Evolutionary conservation across 2,113 vertebrate genomes (phyloP).

Genomic region (Myotis brandtii): DNA sequence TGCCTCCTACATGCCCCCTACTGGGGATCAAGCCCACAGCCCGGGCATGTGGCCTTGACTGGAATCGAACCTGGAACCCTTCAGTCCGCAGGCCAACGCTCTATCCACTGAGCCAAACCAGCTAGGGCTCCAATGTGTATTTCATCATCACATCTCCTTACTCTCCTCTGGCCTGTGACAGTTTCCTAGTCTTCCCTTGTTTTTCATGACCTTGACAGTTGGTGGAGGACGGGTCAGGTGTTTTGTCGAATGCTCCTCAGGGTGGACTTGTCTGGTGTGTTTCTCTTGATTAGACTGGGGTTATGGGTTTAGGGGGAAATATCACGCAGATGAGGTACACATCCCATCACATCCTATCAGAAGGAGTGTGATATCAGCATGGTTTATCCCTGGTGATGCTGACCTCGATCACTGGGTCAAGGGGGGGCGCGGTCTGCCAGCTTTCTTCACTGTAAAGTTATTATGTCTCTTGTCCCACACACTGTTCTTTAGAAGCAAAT

Average conservation of each 20-base stretch:
- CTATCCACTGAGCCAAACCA: no score
- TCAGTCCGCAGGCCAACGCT: no score
- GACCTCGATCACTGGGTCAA: neutral
- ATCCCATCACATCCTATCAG: neutral
- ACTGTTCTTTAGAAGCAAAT: neutral
- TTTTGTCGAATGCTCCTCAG: neutral
- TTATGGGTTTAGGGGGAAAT: neutral
- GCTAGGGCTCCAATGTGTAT: no score
- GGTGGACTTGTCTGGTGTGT: neutral
- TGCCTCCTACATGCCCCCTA: no score
- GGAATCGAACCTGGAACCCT: no score
- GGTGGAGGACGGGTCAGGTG: neutral
- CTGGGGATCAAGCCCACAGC: no score
- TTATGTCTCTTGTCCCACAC: neutral
- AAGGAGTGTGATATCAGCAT: rapidly evolving
- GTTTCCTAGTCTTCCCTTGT: neutral
- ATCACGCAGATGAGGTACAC: neutral
- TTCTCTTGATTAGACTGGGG: neutral
- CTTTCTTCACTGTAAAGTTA: neutral
- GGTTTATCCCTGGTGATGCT: neutral
- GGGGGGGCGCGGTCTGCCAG: neutral
- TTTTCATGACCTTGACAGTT: neutral
- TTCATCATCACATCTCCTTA: neutral
- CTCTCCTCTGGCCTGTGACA: neutral
- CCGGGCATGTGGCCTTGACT: no score